Evolutionary conservation across 2,888 invertebrate species (phyloP).

Genomic region (Zhuqinia jingwanae): DNA sequence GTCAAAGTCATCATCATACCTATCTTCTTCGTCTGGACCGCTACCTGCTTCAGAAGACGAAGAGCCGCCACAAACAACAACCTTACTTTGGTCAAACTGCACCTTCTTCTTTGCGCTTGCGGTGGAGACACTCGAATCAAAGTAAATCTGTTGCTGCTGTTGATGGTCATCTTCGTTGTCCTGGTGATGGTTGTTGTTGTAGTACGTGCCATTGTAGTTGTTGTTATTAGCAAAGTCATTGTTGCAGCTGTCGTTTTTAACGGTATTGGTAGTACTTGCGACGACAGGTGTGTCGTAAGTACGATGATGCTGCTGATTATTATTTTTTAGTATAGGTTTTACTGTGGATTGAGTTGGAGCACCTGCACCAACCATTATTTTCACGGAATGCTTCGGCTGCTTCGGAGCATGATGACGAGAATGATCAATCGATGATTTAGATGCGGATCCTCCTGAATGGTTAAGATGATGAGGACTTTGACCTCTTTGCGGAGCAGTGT

Average conservation of each 20-base stretch:
- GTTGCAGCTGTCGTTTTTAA: slow-evolving; percentile 20
- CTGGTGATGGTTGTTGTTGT: neutral
- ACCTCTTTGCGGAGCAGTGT: neutral
- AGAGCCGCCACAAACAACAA: slow-evolving; percentile 74
- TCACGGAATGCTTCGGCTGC: slow-evolving; percentile 74
- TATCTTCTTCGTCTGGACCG: slow-evolving; percentile 41
- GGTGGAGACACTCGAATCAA: slow-evolving; percentile 70
- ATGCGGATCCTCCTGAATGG: neutral
- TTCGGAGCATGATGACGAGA: neutral
- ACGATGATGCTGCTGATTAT: slow-evolving; percentile 71
- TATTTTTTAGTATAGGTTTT: slow-evolving; percentile 78
- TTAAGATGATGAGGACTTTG: slow-evolving; percentile 35
- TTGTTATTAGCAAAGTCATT: neutral
- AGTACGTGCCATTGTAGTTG: neutral
- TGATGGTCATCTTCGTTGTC: neutral
- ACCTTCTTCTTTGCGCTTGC: slow-evolving; percentile 76
- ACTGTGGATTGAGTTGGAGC: slow-evolving; percentile 68
- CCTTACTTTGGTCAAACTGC: slow-evolving; percentile 75
- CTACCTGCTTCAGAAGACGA: slow-evolving; percentile 52
- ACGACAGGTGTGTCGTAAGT: slow-evolving; percentile 69
- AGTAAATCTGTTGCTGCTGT: slow-evolving; percentile 68
- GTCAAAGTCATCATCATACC: slow-evolving; percentile 47
- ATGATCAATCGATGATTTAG: neutral
- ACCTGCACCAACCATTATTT: slow-evolving; percentile 74
- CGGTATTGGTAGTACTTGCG: neutral